Evolutionary conservation across 2,113 vertebrate genomes (phyloP).

Genomic region (Callaeas wilsoni): DNA sequence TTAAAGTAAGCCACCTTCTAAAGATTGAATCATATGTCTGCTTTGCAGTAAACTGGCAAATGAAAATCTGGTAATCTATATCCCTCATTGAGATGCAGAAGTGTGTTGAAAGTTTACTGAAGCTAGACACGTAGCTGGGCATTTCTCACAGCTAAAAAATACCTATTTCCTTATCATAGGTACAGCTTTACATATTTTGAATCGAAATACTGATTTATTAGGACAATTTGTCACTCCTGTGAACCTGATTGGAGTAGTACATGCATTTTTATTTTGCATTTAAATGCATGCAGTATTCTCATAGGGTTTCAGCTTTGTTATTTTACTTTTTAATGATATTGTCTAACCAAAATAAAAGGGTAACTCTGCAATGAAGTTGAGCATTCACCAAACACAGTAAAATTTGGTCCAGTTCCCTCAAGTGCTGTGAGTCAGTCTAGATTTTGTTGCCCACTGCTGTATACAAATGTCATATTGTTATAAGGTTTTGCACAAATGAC

Average conservation of each 20-base stretch:
- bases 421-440: neutral
- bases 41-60: slow-evolving; percentile 58
- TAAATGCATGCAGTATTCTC: neutral
- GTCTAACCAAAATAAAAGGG: neutral
- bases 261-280: slow-evolving; percentile 33
- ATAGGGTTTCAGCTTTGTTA: neutral
- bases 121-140: neutral
- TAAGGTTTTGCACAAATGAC: neutral
- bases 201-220: slow-evolving; percentile 35
- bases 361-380: neutral
- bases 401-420: neutral
- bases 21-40: slow-evolving; percentile 66
- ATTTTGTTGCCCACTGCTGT: neutral
- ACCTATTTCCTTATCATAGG: neutral
- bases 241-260: slow-evolving; percentile 15
- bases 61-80: slow-evolving; percentile 52
- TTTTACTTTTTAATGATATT: neutral
- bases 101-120: neutral
- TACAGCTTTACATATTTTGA: neutral
- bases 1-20: slow-evolving; percentile 67
- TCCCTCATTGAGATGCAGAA: slow-evolving; percentile 3
- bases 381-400: neutral
- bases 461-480: neutral
- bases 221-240: slow-evolving; percentile 18
- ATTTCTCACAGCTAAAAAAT: slow-evolving; percentile 9